Base-by-base conservation (phyloP, 1,140 invertebrate species). In the Rhagoletis zephyria region DNA sequence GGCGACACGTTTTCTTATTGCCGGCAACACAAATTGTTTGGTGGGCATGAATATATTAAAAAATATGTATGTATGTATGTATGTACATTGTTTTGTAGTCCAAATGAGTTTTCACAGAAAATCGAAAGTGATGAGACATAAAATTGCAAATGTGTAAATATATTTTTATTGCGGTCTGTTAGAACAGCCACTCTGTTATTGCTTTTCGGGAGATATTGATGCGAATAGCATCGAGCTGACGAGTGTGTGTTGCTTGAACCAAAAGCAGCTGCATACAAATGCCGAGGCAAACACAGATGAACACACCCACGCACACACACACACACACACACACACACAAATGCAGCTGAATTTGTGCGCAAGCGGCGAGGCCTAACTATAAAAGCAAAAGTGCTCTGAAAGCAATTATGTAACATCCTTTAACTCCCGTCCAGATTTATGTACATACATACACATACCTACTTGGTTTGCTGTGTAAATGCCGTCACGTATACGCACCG, bases 361-460 rank as follows among this genome's bases (percentile, higher is more conserved):
- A 45, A 45, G 5, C 4, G 2, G 16, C 4, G 70, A 5, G 10
- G 1, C 51, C 5, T 56, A 56, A 74, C 12, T 40, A 74, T 30
- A 30, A 30, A 16, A 10, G 67, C 67, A 16, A 10, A 51, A 81
- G 56, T 19, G 16, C 30, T 19, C 74, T 59, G n/a, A 56, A 81
- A 81, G 74, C 74, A 59, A 81, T 81, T 81, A 81, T 56, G 74
- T n/a, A 81, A 81, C n/a, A 48, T 81, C 9, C 64, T 0, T n/a
- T 30, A 19, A 67, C 30, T 9, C 30, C 63, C 30, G 3, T 40
- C 30, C 64, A 67, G 6, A 63, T 63, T 16, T n/a, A 63, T 63
- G 30, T 30, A 30, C 30, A 30, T 30, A 30, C 30, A 77, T n/a
- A 45, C n/a, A n/a, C 48, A 48, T 48, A 51, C 40, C 74, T 56